phyloP scores from a whole-genome alignment of 2,797 vertebrate species.

The Zalophus californianus region DNA sequence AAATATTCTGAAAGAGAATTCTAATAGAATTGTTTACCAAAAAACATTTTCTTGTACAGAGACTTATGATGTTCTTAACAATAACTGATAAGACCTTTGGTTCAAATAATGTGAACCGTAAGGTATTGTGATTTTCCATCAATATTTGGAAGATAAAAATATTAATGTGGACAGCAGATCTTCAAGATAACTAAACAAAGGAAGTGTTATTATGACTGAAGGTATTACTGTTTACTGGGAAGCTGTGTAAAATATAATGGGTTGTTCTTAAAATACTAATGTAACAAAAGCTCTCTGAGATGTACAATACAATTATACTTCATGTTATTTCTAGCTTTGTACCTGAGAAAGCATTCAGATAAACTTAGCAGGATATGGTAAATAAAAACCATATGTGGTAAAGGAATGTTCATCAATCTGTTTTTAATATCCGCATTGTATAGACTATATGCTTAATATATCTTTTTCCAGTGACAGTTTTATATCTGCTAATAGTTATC shows the following conservation, averaged over 20 bases:
- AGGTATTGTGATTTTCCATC: conserved; percentile 50
- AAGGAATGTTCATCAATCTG: neutral
- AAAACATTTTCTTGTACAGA: neutral
- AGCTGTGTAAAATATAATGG: neutral
- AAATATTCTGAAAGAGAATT: conserved; percentile 47
- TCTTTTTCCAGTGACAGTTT: neutral
- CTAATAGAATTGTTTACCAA: neutral
- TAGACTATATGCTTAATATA: neutral
- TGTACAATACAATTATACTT: neutral
- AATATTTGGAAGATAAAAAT: conserved; percentile 27
- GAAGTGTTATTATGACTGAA: neutral
- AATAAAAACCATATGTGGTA: neutral
- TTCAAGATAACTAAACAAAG: neutral
- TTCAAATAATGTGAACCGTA: conserved; percentile 32
- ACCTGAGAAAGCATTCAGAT: conserved; percentile 1
- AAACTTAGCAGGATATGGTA: neutral
- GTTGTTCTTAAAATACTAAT: conserved; percentile 38
- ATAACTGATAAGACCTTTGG: neutral
- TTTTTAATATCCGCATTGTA: neutral
- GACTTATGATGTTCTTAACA: conserved; percentile 38
- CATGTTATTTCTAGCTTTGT: neutral
- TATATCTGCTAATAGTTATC: neutral
- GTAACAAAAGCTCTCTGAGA: neutral
- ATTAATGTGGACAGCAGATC: conserved; percentile 27
- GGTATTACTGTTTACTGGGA: neutral